phyloP scores from a whole-genome alignment of 2,113 vertebrate species.

The Albula goreensis region DNA sequence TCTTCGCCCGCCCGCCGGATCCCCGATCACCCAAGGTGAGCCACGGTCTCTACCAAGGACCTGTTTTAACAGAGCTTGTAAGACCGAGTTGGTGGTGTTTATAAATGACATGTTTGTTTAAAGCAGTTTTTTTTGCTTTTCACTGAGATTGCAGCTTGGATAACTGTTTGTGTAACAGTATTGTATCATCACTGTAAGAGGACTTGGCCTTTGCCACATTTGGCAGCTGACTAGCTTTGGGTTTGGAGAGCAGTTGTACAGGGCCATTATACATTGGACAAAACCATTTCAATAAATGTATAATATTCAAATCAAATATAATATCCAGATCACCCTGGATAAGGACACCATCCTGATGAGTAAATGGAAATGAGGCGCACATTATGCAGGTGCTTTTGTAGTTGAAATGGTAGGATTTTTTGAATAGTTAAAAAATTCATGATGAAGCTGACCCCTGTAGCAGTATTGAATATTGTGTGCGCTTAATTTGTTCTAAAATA shows the following conservation, averaged over 20 bases:
- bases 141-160: neutral
- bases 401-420: neutral
- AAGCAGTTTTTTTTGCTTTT: neutral
- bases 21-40: constrained; percentile 94
- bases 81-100: neutral
- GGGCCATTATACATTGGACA: no score
- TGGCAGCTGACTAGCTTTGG: neutral
- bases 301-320: no score
- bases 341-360: neutral
- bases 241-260: no score
- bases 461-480: neutral
- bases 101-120: neutral
- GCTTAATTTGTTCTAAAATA: neutral
- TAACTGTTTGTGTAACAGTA: neutral
- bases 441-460: neutral
- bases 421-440: neutral
- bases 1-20: constrained; percentile 94
- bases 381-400: neutral
- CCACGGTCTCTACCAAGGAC: no score
- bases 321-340: no score
- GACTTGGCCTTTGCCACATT: neutral
- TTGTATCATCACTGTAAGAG: neutral
- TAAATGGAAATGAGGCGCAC: neutral
- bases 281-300: no score
- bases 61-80: no score